Base-by-base conservation (phyloP, 1,140 invertebrate genomes). In the Cotesia vestalis region DNA sequence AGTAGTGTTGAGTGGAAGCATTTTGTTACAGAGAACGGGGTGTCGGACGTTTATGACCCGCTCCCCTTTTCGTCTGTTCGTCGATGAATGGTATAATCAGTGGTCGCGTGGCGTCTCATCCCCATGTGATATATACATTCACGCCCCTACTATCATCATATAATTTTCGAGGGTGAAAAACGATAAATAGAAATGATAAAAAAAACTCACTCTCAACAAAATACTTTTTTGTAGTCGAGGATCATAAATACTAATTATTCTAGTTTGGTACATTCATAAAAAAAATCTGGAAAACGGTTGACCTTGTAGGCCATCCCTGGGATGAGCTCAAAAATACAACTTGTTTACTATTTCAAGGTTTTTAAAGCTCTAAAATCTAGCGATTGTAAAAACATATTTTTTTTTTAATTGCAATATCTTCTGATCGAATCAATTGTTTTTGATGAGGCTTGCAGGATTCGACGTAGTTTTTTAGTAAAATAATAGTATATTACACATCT, bases 81-180 rank as follows among this genome's bases (percentile, higher is more conserved):
- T 69, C 84, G 79, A 85, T 86, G 85, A 86, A 86, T 86, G 84
- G 84, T 84, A 86, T 86, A 86, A 86, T 86, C 85, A 86, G 84
- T 74, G 84, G 85, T 86, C 84, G 84, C 84, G 82, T 85, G 84
- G 80, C 84, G 79, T 78, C 76, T 80, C 78, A 63, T 57, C 73
- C 66, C 72, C 60, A 51, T 14, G 63, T 66, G 46, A 66, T 61
- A 66, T 61, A 74, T 75, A 76, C 63, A 75, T 77, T 67, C 78
- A 80, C 79, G 81, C 80, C 79, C 79, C 76, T 76, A 77, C 78
- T 83, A 83, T 82, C 82, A 76, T 77, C 73, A 46, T 46, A 6
- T 9, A 73, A 76, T 80, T 83, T 80, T 77, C 71, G 55, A 75
- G 73, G 76, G 79, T 72, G 75, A 80, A 74, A 80, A 75, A 60